These are phyloP conservation scores for Acipenser ruthenus DNA, from an alignment of 2,797 vertebrate genomes.

Conservation along the genomic window DNA sequence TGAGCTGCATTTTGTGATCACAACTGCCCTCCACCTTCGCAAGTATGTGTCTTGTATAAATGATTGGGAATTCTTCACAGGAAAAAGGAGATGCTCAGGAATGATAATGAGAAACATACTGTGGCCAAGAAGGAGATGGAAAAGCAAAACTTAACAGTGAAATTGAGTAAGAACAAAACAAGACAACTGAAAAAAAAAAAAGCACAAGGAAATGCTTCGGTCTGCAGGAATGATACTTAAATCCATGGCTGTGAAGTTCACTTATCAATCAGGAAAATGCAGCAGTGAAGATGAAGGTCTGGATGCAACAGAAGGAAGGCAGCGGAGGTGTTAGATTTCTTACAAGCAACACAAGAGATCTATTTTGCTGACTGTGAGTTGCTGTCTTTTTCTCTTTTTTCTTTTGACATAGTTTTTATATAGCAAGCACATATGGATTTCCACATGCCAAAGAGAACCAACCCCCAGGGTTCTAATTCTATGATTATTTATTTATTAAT, in stretches of 20 bases:
- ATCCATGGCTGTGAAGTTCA: constrained; percentile 64
- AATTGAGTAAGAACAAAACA: constrained; percentile 76
- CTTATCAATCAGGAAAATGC: constrained; percentile 54
- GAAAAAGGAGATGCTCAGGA: constrained; percentile 13
- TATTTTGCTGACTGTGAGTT: constrained; percentile 73
- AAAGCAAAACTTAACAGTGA: constrained; percentile 14
- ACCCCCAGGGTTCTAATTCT: no score
- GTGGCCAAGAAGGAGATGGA: constrained; percentile 8
- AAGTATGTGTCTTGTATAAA: no score
- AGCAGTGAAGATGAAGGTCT: constrained; percentile 26
- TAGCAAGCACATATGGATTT: neutral
- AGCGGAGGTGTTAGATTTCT: constrained; percentile 65
- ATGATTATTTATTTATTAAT: no score
- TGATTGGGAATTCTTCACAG: constrained; percentile 21
- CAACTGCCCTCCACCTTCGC: no score
- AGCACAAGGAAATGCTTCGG: constrained; percentile 71
- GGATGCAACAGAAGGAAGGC: constrained; percentile 33
- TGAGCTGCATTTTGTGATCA: no score
- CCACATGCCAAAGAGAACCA: no score
- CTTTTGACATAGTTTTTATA: neutral
- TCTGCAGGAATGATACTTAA: constrained; percentile 64
- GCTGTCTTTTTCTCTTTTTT: constrained; percentile 13
- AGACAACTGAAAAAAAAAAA: constrained; percentile 88
- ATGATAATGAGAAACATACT: neutral
- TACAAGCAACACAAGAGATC: constrained; percentile 69